phyloP scores from a whole-genome alignment of 2,113 vertebrate genomes.

The Cettia cetti region DNA sequence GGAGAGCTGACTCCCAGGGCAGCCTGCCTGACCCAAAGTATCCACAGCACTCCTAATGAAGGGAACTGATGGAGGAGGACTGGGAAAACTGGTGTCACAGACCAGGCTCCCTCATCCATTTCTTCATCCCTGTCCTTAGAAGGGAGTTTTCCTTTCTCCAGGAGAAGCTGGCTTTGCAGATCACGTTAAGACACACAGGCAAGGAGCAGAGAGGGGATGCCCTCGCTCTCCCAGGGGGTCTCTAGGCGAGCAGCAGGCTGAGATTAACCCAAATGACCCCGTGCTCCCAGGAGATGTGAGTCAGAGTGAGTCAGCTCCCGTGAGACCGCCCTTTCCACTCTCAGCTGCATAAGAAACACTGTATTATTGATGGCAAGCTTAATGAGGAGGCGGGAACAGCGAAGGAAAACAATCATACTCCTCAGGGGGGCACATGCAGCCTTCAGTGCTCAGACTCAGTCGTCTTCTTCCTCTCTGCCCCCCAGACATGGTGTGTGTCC shows the following conservation, averaged over 20 bases:
- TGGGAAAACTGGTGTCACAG: neutral
- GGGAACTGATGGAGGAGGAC: neutral
- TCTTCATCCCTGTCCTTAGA: neutral
- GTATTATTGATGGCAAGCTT: neutral
- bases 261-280: neutral
- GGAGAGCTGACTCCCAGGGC: neutral
- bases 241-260: neutral
- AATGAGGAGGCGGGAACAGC: neutral
- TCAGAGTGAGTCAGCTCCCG: constrained; percentile 14
- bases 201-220: neutral
- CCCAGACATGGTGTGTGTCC: rapidly evolving
- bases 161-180: neutral
- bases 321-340: neutral
- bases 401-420: neutral
- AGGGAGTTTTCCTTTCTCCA: neutral
- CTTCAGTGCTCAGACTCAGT: neutral
- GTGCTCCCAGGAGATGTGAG: neutral
- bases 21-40: neutral
- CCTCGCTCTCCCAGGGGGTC: neutral
- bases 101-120: neutral
- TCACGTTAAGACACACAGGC: neutral
- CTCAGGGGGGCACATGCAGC: rapidly evolving
- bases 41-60: neutral
- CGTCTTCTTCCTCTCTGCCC: neutral
- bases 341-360: neutral